Percentiles rank a stretch among this genome's conserved stretches.
These are phyloP conservation scores for Hirtodrosophila duncani DNA, from an alignment of 2,888 invertebrate species.

Conservation along the genomic window DNA sequence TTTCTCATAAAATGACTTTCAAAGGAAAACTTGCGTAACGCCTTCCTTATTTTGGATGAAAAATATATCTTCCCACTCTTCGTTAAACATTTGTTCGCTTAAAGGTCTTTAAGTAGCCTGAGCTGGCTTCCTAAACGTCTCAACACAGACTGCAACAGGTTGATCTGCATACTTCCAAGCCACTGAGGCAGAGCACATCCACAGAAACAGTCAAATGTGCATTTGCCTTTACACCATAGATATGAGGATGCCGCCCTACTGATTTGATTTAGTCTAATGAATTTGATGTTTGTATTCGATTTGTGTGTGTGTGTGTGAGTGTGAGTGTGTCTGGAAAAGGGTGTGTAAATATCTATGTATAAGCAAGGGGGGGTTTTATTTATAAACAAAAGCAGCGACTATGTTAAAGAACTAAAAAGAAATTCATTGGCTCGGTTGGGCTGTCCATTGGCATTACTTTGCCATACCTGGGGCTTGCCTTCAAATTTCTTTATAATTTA, in stretches of 20 bases:
- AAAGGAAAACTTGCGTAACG: no score
- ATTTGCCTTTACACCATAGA: conserved; percentile 24
- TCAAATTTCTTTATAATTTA: conserved; percentile 24
- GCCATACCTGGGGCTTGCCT: conserved; percentile 10
- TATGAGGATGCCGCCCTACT: conserved; percentile 44
- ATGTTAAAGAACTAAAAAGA: conserved; percentile 39
- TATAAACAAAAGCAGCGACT: conserved; percentile 53
- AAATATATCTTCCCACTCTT: no score
- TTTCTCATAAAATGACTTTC: no score
- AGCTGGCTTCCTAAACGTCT: no score
- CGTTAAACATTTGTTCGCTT: background rate
- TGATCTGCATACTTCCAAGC: no score
- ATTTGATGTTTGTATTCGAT: conserved; percentile 26
- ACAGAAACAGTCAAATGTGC: no score
- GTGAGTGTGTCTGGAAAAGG: conserved; percentile 19
- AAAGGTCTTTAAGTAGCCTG: no score
- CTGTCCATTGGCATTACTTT: conserved; percentile 3
- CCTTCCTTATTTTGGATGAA: no score
- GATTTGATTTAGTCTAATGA: conserved; percentile 19
- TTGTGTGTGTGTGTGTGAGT: conserved; percentile 7
- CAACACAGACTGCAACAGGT: no score
- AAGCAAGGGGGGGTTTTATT: conserved; percentile 46
- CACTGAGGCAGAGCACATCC: no score
- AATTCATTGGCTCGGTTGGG: no score
- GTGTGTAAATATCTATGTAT: conserved; percentile 23